Percentiles rank a stretch among this genome's conserved stretches.
Conservation (phyloP, 2,888 invertebrate species). For the Terebella lapidaria region DNA sequence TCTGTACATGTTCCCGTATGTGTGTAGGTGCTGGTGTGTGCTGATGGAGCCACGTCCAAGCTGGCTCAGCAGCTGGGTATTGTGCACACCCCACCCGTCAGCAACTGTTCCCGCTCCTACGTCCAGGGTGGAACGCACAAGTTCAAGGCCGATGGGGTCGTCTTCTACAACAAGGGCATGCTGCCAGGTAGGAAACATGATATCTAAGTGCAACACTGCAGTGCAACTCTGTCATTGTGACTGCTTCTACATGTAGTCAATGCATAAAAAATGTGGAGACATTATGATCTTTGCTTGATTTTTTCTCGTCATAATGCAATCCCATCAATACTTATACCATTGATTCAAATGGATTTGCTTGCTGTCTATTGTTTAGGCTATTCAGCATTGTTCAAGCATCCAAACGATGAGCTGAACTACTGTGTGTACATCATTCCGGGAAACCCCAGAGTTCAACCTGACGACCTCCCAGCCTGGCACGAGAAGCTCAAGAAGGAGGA, state of each 20-base stretch:
- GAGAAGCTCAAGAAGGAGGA: constrained; percentile 32
- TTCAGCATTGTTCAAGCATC: constrained; percentile 37
- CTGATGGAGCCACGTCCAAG: constrained; percentile 38
- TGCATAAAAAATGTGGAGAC: no score
- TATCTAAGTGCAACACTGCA: no score
- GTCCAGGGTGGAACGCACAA: constrained; percentile 37
- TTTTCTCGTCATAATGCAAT: neutral
- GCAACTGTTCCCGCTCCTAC: constrained; percentile 36
- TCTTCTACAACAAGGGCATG: constrained; percentile 36
- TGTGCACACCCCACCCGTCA: constrained; percentile 33
- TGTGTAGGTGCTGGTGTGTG: constrained; percentile 35
- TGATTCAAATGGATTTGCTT: no score
- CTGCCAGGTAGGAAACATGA: constrained; percentile 36
- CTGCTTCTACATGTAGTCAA: no score
- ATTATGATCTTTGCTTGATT: neutral
- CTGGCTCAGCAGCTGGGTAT: constrained; percentile 40
- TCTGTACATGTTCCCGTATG: neutral
- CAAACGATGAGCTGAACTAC: constrained; percentile 35
- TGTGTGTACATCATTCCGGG: constrained; percentile 41
- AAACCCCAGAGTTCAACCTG: constrained; percentile 33
- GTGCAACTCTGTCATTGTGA: neutral
- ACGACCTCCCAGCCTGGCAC: constrained; percentile 37
- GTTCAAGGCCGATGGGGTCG: constrained; percentile 41
- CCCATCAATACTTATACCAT: no score
- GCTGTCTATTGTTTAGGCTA: constrained; percentile 32